These are phyloP conservation scores for Troilus luridus DNA, from an alignment of 2,888 invertebrate genomes.

Conservation along the genomic window DNA sequence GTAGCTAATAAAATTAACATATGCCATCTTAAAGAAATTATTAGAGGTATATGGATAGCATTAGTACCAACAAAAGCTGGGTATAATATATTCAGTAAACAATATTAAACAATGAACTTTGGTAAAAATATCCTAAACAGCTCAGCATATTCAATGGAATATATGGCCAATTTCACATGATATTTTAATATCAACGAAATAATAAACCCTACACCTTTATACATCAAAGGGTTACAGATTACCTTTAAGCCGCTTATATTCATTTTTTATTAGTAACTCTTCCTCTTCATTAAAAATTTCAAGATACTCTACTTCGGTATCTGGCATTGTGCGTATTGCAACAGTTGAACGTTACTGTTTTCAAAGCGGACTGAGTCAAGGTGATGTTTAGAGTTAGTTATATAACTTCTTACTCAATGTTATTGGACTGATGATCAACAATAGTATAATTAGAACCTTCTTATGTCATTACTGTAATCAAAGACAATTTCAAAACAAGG, in stretches of 20 bases:
- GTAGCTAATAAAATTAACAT: too few relatives aligned
- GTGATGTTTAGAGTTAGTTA: not conserved
- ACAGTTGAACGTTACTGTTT: not conserved
- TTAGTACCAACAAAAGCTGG: too few relatives aligned
- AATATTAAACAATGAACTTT: too few relatives aligned
- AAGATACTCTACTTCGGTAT: not conserved
- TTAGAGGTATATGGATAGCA: too few relatives aligned
- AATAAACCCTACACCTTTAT: not conserved
- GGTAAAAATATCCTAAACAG: not conserved
- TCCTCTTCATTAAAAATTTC: slow-evolving; percentile 40
- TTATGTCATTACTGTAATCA: not conserved
- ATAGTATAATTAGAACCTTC: not conserved
- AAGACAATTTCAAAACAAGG: not conserved
- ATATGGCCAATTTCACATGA: too few relatives aligned
- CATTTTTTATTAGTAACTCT: slow-evolving; percentile 12
- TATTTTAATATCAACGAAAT: not conserved
- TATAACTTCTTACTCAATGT: slow-evolving; percentile 5
- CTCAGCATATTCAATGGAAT: not conserved
- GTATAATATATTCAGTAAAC: too few relatives aligned
- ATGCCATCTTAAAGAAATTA: too few relatives aligned
- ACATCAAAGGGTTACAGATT: not conserved
- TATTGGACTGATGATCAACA: not conserved
- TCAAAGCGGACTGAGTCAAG: not conserved
- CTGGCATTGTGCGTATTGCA: not conserved
- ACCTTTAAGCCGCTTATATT: slow-evolving; percentile 50